Percentiles rank a stretch among this genome's conserved stretches.
phyloP scores from a whole-genome alignment of 2,113 vertebrate genomes.

The Microtus ochrogaster region DNA sequence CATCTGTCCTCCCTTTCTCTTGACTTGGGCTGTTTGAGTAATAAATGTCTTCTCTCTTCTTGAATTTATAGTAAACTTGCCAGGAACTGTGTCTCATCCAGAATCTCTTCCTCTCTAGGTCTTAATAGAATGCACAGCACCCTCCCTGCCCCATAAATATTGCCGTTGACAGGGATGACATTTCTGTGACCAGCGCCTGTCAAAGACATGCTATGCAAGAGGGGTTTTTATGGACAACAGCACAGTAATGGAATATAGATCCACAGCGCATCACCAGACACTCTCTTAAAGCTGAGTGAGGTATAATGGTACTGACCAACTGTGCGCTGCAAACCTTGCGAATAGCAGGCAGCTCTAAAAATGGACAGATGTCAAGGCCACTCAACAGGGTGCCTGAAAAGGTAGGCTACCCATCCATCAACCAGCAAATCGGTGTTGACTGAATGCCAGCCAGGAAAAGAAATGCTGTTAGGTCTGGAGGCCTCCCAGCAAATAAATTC shows the following conservation, averaged over 20 bases:
- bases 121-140: neutral
- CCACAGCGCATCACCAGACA: constrained; percentile 54
- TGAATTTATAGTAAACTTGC: constrained; percentile 71
- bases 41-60: constrained; percentile 57
- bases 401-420: constrained; percentile 25
- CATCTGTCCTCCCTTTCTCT: neutral
- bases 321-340: neutral
- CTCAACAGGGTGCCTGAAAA: neutral
- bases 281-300: constrained; percentile 46
- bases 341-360: constrained; percentile 11
- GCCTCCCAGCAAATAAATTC: neutral
- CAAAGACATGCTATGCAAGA: constrained; percentile 71
- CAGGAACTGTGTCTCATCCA: constrained; percentile 17
- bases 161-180: constrained; percentile 64
- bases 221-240: constrained; percentile 71
- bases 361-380: constrained; percentile 52
- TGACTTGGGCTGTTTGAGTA: constrained; percentile 22
- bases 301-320: constrained; percentile 64
- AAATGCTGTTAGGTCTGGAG: neutral
- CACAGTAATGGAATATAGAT: constrained; percentile 61
- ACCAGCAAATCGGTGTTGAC: constrained; percentile 42
- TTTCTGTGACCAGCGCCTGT: constrained; percentile 68
- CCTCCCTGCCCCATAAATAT: constrained; percentile 54
- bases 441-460: constrained; percentile 27
- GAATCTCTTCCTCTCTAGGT: constrained; percentile 62